These are phyloP conservation scores for Pachycephala philippinensis DNA, from an alignment of 2,113 vertebrate genomes.

Conservation along the genomic window DNA sequence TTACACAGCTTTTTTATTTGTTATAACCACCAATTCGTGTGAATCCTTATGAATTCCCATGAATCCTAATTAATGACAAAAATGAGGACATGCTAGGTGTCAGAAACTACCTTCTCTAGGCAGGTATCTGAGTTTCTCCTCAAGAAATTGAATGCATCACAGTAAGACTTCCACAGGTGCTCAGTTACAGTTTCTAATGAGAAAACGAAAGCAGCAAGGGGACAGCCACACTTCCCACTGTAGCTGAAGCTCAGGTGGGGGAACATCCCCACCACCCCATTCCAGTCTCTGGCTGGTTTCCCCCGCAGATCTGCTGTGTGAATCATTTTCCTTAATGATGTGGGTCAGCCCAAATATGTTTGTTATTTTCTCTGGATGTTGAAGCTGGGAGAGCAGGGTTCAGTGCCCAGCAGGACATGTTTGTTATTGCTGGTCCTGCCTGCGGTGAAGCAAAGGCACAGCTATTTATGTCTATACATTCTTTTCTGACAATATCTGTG, in stretches of 20 bases:
- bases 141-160: background rate
- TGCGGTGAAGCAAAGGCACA: background rate
- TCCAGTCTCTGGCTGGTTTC: background rate
- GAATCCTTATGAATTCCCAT: background rate
- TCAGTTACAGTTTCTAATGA: background rate
- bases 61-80: background rate
- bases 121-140: background rate
- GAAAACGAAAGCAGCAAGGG: background rate
- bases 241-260: background rate
- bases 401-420: background rate
- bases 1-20: background rate
- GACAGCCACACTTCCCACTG: fast-evolving
- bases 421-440: background rate
- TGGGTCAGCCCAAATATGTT: background rate
- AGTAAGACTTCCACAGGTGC: background rate
- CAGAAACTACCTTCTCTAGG: background rate
- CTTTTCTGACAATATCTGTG: background rate
- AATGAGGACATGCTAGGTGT: background rate
- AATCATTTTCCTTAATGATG: background rate
- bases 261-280: background rate
- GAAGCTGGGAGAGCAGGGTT: background rate
- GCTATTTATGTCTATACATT: background rate
- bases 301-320: background rate
- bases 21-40: background rate
- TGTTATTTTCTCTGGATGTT: background rate